Evolutionary conservation across 2,113 vertebrate genomes (phyloP), one percentile per base, ranked within the genome.

Genomic region (Sander lucioperca): DNA sequence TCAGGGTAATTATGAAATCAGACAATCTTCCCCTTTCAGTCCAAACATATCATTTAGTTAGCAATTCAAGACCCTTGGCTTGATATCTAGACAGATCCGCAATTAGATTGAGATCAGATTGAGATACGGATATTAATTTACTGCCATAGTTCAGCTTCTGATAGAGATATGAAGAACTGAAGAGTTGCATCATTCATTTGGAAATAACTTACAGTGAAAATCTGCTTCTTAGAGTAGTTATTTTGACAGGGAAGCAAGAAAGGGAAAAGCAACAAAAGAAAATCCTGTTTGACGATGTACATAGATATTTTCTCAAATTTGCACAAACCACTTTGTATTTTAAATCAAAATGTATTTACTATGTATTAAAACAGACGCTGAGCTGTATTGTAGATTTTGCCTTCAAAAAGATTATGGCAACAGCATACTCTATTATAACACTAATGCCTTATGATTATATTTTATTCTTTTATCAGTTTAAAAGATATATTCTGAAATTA

Each of bases 1-100:
- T 92, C 91, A 92, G 89, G 83, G 88, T 94, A 89, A 94, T 94
- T 90, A 92, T 87, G 79, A 86, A 93, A 93, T 93, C 87, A 93
- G 85, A 90, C 87, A 85, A 87, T 89, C 90, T 85, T 87, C 90
- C 92, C 89, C 79, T 87, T 88, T 87, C 75, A 77, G 86, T 92
- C 91, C 79, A 93, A 94, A 93, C 89, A 87, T 91, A 86, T 91
- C 77, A 94, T 94, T 95, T 92, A 86, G 76, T 51, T 83, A 78
- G 59, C 47, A 67, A 91, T 78, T 89, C 85, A 39, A 79, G 84
- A 82, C 79, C 74, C 80, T 25, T 33, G 57, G 80, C 73, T 66
- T 65, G 69, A 86, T 85, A 58, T 86, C 66, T 82, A 79, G 69
- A 62, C 82, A 39, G 47, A 74, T 65, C 66, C 18, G 18, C 51